These are phyloP conservation scores for Aphodius sticticus DNA, from an alignment of 2,888 invertebrate genomes.

Conservation along the genomic window DNA sequence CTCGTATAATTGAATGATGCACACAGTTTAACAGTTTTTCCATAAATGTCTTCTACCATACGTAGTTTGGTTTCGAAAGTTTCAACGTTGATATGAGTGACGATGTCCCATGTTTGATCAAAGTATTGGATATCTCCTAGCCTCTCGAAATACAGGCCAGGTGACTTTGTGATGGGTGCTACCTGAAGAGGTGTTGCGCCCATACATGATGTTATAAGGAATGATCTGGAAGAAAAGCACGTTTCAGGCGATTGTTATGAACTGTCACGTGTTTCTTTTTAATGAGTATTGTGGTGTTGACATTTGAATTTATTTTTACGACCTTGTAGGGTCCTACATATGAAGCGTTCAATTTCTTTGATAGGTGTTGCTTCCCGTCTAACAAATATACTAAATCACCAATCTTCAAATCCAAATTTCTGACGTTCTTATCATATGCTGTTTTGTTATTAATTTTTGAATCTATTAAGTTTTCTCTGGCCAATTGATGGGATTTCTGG, in stretches of 20 bases:
- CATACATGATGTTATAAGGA: background rate
- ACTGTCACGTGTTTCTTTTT: background rate
- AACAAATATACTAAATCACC: conserved; percentile 27
- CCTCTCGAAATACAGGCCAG: too few species aligned
- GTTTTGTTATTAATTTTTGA: conserved; percentile 42
- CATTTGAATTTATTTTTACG: conserved; percentile 17
- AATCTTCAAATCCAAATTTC: conserved; percentile 11
- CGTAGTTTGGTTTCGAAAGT: conserved; percentile 7
- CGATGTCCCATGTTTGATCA: conserved; percentile 6
- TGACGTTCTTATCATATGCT: conserved; percentile 28
- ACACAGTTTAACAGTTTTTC: conserved; percentile 8
- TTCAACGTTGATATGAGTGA: conserved; percentile 8
- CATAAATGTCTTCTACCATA: background rate
- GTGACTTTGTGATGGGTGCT: too few species aligned
- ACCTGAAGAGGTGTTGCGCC: background rate
- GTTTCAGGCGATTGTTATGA: too few species aligned
- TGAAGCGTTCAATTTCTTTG: conserved; percentile 20
- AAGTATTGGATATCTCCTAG: conserved; percentile 11
- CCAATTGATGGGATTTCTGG: conserved; percentile 43
- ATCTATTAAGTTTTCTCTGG: conserved; percentile 40
- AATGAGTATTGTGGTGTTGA: conserved; percentile 30
- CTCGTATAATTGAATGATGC: background rate
- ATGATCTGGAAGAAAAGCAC: background rate
- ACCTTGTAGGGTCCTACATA: conserved; percentile 30
- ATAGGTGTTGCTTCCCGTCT: conserved; percentile 10